A percentile compares a stretch with the other conserved stretches of the same genome.
phyloP scores from a whole-genome alignment of 2,113 vertebrate species.

The Gracilinanus agilis region DNA sequence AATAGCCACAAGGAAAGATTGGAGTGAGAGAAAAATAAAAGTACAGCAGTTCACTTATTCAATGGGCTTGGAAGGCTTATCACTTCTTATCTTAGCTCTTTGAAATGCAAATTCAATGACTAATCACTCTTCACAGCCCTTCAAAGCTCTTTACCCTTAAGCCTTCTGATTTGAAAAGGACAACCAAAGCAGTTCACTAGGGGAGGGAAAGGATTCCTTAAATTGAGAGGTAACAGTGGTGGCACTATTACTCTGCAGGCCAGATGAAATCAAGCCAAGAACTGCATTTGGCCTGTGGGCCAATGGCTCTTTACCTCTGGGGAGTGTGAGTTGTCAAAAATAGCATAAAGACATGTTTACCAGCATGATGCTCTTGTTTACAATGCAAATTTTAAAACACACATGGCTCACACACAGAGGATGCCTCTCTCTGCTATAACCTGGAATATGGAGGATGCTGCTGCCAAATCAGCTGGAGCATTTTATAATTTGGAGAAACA shows the following conservation, averaged over 20 bases:
- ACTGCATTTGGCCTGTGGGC: not conserved
- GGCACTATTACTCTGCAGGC: not conserved
- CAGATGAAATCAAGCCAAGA: slow-evolving; percentile 14
- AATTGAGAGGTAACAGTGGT: not conserved
- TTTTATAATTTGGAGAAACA: not conserved
- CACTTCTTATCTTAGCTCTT: not conserved
- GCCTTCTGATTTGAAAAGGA: not conserved
- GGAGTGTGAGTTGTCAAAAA: not conserved
- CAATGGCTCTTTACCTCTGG: not conserved
- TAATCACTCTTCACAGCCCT: not conserved
- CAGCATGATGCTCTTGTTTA: not conserved
- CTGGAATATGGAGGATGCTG: not conserved
- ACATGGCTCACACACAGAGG: not conserved
- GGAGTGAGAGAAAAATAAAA: not conserved
- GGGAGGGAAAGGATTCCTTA: not conserved
- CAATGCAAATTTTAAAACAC: not conserved
- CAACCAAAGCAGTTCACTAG: not conserved
- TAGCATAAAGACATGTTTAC: not conserved
- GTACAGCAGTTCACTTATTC: not conserved
- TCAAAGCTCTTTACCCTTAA: slow-evolving; percentile 1
- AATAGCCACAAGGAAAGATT: not conserved
- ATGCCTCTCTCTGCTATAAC: not conserved
- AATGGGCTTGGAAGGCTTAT: not conserved
- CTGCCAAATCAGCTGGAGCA: not conserved
- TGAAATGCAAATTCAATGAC: not conserved